Evolutionary conservation across 2,113 vertebrate species (phyloP).

Genomic region (Heterocephalus glaber): DNA sequence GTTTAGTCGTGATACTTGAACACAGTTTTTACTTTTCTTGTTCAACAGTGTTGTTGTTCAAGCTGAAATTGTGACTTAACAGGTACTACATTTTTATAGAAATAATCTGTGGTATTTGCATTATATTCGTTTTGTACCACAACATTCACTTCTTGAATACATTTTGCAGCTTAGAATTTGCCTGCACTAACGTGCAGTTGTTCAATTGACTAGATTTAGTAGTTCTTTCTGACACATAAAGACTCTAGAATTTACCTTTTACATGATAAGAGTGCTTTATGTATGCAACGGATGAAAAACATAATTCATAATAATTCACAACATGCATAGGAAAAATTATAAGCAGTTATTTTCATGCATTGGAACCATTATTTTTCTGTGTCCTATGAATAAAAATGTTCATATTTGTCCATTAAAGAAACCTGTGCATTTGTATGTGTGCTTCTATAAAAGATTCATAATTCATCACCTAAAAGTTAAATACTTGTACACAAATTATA

Average conservation of each 20-base stretch:
- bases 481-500: neutral
- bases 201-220: neutral
- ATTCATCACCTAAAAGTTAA: neutral
- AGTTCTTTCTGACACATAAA: neutral
- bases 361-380: slow-evolving; percentile 21
- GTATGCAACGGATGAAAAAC: neutral
- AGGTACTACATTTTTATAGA: neutral
- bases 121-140: neutral
- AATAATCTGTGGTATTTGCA: neutral
- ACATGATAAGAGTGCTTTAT: neutral
- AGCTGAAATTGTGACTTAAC: neutral
- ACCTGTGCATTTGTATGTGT: neutral
- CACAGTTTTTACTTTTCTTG: neutral
- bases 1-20: neutral
- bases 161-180: neutral
- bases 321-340: neutral
- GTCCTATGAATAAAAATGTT: neutral
- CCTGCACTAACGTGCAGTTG: neutral
- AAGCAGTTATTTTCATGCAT: slow-evolving; percentile 35
- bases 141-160: neutral
- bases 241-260: neutral
- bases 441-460: neutral
- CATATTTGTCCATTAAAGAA: neutral
- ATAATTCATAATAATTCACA: neutral
- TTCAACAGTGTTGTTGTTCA: neutral